Percentiles rank a stretch among this genome's conserved stretches.
These are phyloP conservation scores for Pachyuromys duprasi DNA, from an alignment of 2,797 vertebrate genomes.

Conservation along the genomic window DNA sequence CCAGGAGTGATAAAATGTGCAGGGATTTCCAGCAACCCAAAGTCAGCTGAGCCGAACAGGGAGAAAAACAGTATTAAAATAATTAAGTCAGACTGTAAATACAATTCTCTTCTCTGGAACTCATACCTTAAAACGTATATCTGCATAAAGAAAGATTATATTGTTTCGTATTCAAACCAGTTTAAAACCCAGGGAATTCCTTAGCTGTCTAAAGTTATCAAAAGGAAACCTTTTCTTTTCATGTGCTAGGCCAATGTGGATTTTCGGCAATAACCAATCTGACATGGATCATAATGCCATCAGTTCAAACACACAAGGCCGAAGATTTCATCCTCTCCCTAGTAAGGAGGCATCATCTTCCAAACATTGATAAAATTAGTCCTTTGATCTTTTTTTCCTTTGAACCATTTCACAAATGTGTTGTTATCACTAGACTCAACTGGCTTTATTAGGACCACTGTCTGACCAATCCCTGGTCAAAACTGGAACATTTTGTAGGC, in stretches of 20 bases:
- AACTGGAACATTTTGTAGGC: conserved; percentile 9
- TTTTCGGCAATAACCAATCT: conserved; percentile 21
- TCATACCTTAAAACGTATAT: conserved; percentile 57
- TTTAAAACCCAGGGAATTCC: conserved; percentile 27
- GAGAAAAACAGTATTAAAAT: conserved; percentile 71
- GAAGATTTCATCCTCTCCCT: background rate
- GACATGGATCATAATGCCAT: conserved; percentile 19
- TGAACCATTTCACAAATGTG: conserved; percentile 49
- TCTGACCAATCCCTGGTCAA: background rate
- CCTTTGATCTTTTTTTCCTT: conserved; percentile 41
- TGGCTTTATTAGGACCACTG: background rate
- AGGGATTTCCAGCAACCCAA: conserved; percentile 68
- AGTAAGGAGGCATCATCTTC: background rate
- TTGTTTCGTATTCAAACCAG: conserved; percentile 34
- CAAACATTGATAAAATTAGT: conserved; percentile 4
- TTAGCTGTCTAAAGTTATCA: conserved; percentile 53
- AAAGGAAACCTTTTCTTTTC: conserved; percentile 54
- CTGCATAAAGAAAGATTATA: conserved; percentile 30
- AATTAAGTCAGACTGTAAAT: conserved; percentile 66
- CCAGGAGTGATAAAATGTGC: conserved; percentile 65
- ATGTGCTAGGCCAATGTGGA: background rate
- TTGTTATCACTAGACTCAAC: conserved; percentile 51
- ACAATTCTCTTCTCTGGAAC: conserved; percentile 67
- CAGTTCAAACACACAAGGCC: conserved; percentile 47
- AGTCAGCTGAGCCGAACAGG: conserved; percentile 64